These are phyloP conservation scores for Prietella phreatophila DNA, from an alignment of 2,113 vertebrate genomes.

Conservation along the genomic window DNA sequence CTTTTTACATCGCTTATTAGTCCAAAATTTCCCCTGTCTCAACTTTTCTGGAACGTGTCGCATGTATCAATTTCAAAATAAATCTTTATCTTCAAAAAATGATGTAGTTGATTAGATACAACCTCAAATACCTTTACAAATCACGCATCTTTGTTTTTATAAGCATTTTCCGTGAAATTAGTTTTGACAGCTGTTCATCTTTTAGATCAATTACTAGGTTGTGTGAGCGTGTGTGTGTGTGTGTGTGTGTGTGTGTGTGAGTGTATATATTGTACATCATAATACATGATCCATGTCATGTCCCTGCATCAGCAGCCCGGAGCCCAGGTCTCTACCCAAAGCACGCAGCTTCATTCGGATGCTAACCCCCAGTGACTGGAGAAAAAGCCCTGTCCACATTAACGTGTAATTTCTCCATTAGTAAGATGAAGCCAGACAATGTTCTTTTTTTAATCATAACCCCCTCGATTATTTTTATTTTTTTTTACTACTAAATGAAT, in stretches of 20 bases:
- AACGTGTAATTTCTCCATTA: conserved; percentile 80
- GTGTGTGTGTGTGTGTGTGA: background rate
- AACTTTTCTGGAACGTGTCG: too few relatives aligned
- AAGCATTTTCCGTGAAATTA: background rate
- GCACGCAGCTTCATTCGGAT: conserved; percentile 81
- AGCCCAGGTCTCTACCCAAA: conserved; percentile 75
- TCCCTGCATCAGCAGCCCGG: conserved; percentile 68
- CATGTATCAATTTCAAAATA: too few relatives aligned
- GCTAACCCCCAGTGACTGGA: conserved; percentile 79
- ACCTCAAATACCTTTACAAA: too few relatives aligned
- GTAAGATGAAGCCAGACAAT: conserved; percentile 77
- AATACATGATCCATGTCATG: conserved; percentile 23
- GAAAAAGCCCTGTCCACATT: conserved; percentile 77
- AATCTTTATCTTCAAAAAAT: too few relatives aligned
- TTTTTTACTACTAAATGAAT: background rate
- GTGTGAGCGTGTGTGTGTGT: background rate
- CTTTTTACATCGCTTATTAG: too few relatives aligned
- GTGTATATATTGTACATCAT: background rate
- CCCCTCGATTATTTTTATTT: conserved; percentile 5
- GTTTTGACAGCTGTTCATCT: background rate
- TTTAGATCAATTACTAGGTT: background rate
- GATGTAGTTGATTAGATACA: too few relatives aligned
- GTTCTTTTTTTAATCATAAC: conserved; percentile 53
- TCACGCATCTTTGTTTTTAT: too few relatives aligned
- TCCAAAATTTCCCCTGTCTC: too few relatives aligned